Conservation (phyloP, 2,113 vertebrate genomes). For the Callospermophilus lateralis region DNA sequence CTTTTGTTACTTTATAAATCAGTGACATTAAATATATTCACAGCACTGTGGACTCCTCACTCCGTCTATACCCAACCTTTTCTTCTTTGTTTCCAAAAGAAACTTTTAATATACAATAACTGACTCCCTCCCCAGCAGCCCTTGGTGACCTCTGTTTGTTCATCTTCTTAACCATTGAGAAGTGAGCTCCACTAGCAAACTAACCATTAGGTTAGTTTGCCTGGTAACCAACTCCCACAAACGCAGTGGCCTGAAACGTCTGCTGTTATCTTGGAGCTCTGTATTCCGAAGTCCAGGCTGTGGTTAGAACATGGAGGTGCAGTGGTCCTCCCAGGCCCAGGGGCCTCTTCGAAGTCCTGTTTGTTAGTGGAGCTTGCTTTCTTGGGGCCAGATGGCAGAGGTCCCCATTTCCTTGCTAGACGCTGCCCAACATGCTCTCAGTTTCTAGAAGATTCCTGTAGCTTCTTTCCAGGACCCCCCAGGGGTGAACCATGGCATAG, state of each 20-base stretch:
- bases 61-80: not conserved
- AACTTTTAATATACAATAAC: not conserved
- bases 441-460: not conserved
- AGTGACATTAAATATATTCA: not conserved
- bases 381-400: not conserved
- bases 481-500: accelerated
- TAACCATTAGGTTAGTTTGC: not conserved
- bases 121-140: accelerated
- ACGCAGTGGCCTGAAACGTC: not conserved
- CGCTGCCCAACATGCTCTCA: not conserved
- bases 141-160: not conserved
- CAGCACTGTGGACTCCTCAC: not conserved
- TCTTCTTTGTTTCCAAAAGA: not conserved
- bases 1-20: not conserved
- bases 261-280: not conserved
- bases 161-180: not conserved
- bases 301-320: accelerated
- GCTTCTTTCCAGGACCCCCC: accelerated
- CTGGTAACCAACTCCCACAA: too few species aligned
- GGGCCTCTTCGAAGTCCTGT: not conserved
- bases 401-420: not conserved
- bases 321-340: too few species aligned
- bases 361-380: not conserved
- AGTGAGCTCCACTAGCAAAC: not conserved
- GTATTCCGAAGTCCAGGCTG: not conserved